Base-by-base conservation (phyloP, 2,888 invertebrate species). In the Eledona agricola region DNA sequence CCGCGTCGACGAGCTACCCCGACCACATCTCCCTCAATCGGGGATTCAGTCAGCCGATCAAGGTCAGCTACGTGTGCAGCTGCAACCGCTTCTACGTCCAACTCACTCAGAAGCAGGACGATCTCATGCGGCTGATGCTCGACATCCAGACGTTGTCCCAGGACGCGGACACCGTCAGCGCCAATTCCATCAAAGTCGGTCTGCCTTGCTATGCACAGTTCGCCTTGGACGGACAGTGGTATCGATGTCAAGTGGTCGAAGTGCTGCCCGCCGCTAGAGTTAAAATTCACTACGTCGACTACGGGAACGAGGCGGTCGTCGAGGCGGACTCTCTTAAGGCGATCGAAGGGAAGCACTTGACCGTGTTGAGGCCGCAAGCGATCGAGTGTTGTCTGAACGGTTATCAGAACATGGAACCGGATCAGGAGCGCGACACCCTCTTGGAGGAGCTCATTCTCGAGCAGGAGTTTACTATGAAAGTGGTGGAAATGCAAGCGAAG, bases 271-370 rank as follows among this genome's bases (percentile, higher is more conserved):
- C 32, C 1, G 79, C 79, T 9, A 57, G 17, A 6, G 67, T 69
- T 4, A 72, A 83, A 45, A 89, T 98, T 1, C 80, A 87, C 1
- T 98, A 94, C 77, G 88, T 98, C 7, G 98, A 99, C 78, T 99
- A 91, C 78, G 98, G 98, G 3, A 97, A 97, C 76, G 88, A 91
- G 67, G 95, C 94, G 71, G 81, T 81, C n/a, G 84, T 93, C 1
- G 74, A 80, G 3, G 72, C 79, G 1, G 77, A 79, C 5, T 76
- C 83, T 20, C 73, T 91, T 15, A 83, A 86, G 52, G 78, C 79
- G 11, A 87, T 91, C 12, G 82, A 84, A 2, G 80, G 83, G 2
- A 83, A 85, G 43, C 78, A 87, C 56, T 77, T 89, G 2, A 79
- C 77, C 1, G 74, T 73, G 57, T 76, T 90, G 49, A 83, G 85